A percentile compares a stretch with the other conserved stretches of the same genome.
phyloP scores from a whole-genome alignment of 2,113 vertebrate species.

The Megaleporinus macrocephalus region DNA sequence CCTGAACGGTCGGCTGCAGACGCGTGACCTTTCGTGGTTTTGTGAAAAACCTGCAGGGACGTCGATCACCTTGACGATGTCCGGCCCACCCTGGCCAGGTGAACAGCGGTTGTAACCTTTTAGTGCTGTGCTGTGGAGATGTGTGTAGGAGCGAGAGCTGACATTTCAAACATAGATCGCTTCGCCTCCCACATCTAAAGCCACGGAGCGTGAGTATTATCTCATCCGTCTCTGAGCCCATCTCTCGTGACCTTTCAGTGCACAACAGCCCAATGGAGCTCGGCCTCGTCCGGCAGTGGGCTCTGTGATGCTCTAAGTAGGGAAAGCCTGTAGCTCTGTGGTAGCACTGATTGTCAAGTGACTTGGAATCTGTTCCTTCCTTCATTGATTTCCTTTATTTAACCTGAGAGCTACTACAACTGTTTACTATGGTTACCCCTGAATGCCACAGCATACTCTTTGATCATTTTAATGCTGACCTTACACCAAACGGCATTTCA shows the following conservation, averaged over 20 bases:
- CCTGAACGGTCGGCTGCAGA: background rate
- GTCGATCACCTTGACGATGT: background rate
- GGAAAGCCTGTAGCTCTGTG: background rate
- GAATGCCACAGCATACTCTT: no score
- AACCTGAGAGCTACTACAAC: no score
- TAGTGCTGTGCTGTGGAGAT: slow-evolving; percentile 16
- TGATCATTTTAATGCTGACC: no score
- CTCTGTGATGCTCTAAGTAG: background rate
- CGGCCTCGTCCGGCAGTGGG: background rate
- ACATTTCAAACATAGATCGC: slow-evolving; percentile 40
- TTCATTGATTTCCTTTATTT: no score
- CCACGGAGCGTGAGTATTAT: slow-evolving; percentile 35
- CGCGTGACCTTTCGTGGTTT: slow-evolving; percentile 12
- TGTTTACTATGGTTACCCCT: no score
- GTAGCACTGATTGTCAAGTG: background rate
- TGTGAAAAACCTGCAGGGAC: background rate
- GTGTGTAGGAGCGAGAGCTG: slow-evolving; percentile 42
- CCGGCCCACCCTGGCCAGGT: background rate
- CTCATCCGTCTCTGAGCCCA: slow-evolving; percentile 39
- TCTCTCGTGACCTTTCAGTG: slow-evolving; percentile 49
- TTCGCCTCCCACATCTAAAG: slow-evolving; percentile 23
- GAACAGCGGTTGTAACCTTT: slow-evolving; percentile 5
- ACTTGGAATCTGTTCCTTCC: no score
- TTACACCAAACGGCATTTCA: no score
- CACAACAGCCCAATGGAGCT: slow-evolving; percentile 25